Evolutionary conservation across 2,797 vertebrate species (phyloP).

Genomic region (Etheostoma perlongum): DNA sequence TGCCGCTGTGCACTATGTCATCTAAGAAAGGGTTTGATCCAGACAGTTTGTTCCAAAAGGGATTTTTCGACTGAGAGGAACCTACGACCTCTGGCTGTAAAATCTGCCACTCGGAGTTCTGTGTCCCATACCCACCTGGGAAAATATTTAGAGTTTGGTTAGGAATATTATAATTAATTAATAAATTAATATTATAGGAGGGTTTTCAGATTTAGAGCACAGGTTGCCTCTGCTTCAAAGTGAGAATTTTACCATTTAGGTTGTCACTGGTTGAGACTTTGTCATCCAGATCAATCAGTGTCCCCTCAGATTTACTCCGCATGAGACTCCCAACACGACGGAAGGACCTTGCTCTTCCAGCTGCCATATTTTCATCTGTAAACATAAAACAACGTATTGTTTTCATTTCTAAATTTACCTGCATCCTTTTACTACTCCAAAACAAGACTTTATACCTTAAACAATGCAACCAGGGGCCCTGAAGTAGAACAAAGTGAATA

Average conservation of each 20-base stretch:
- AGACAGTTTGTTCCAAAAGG: conserved; percentile 93
- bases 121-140: conserved; percentile 69
- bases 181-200: background rate
- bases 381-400: conserved; percentile 26
- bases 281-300: conserved; percentile 89
- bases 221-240: background rate
- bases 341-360: conserved; percentile 78
- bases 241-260: conserved; percentile 73
- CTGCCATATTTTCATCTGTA: conserved; percentile 89
- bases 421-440: background rate
- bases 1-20: conserved; percentile 86
- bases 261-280: conserved; percentile 69
- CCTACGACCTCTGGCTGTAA: conserved; percentile 67
- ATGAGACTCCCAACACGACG: conserved; percentile 82
- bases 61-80: conserved; percentile 85
- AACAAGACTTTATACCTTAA: background rate
- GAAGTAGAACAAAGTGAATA: background rate
- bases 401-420: background rate
- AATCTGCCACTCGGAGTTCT: conserved; percentile 70
- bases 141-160: conserved; percentile 32
- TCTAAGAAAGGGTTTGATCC: conserved; percentile 95
- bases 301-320: conserved; percentile 91
- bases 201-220: background rate
- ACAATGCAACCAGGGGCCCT: background rate
- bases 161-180: background rate